Percentiles rank a stretch among this genome's conserved stretches.
phyloP scores from a whole-genome alignment of 1,140 invertebrate genomes.

The Dendrolimus kikuchii region DNA sequence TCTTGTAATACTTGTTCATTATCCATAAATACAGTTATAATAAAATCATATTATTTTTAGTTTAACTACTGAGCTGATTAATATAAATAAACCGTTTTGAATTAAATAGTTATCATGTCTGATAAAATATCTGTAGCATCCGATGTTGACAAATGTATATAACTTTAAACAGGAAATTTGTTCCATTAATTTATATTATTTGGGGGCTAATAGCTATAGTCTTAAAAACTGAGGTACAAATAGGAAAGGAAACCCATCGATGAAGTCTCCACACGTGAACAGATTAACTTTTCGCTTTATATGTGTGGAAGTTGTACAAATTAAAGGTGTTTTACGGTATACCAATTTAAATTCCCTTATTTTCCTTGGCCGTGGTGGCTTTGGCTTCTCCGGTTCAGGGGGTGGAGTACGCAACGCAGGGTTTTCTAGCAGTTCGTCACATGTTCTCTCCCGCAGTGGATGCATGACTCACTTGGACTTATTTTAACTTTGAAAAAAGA shows the following conservation, averaged over 20 bases:
- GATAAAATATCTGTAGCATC: too few species aligned
- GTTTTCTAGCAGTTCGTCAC: constrained; percentile 45
- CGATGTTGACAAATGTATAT: too few species aligned
- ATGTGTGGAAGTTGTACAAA: neutral
- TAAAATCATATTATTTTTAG: too few species aligned
- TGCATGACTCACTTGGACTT: constrained; percentile 28
- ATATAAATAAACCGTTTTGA: too few species aligned
- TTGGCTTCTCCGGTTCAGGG: constrained; percentile 41
- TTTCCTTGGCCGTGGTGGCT: constrained; percentile 38
- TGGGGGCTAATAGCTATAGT: too few species aligned
- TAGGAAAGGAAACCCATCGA: neutral
- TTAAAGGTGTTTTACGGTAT: constrained; percentile 14
- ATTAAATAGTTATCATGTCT: too few species aligned
- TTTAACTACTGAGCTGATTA: too few species aligned
- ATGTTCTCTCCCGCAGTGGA: constrained; percentile 36
- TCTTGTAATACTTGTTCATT: too few species aligned
- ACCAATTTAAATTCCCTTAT: constrained; percentile 53
- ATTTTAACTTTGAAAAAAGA: constrained; percentile 7
- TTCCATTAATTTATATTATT: too few species aligned
- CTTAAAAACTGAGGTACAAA: neutral
- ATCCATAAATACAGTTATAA: too few species aligned
- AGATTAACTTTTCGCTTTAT: neutral
- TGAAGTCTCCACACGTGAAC: neutral
- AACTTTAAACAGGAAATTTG: too few species aligned
- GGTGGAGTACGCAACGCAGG: constrained; percentile 46